Evolutionary conservation across 2,888 invertebrate genomes (phyloP), one percentile per base, ranked within the genome.

Genomic region (Caenorhabditis japonica): DNA sequence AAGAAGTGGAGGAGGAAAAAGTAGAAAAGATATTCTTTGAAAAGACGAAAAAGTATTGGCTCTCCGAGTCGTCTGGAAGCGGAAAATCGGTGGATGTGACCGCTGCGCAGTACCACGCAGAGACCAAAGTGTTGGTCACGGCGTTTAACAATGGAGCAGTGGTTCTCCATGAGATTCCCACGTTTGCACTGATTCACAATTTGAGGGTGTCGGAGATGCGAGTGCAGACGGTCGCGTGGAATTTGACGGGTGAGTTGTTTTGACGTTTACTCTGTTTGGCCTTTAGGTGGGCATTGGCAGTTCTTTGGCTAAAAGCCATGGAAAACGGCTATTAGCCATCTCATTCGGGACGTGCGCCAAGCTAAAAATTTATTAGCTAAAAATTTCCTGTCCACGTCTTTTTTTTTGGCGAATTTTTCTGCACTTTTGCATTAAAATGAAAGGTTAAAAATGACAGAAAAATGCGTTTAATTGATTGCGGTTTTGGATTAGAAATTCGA

Each of bases 81-180:
- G 77, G 72, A 19, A 71, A 62, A 44, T 85, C 84, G 13, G 86
- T 86, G 30, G 84, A 83, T 58, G 88, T 97, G 0, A 93, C 94
- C 0, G 91, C 94, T 0, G 93, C 93, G 0, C 92, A 93, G 46
- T 97, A 94, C 88, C 94, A 96, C 88, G 91, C 91, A 78, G 90
- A 91, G 1, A 92, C 92, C 0, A 92, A 92, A 87, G 91, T 97
- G 77, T 89, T 99, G 59, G 93, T 97, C 0, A 92, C 93, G 34
- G 97, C 95, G 7, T 97, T 94, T 88, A 92, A 93, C 15, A 93
- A 92, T 77, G 99, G 99, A 1, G 91, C 93, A 25, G 97, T 99
- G 90, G 93, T 93, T 87, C 90, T 99, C 0, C 94, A 97, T 87
- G 96, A 97, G 88, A 91, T 97, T 90, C 97, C 97, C 0, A 94